phyloP scores from a whole-genome alignment of 1,140 invertebrate genomes.

The Diorhabda sublineata region DNA sequence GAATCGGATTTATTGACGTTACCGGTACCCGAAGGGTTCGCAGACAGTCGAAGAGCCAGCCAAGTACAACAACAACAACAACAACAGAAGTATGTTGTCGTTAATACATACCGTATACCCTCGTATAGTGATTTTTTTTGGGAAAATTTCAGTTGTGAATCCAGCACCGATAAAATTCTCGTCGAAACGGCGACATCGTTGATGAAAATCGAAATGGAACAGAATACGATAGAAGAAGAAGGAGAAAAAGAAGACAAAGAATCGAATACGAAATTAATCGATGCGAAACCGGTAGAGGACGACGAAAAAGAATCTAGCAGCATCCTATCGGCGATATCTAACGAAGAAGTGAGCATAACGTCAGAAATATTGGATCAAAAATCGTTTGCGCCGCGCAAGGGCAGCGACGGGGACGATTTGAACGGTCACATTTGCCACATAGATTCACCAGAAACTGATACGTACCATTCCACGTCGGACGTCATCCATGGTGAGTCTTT shows the following conservation, averaged over 20 bases:
- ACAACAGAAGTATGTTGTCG: not conserved
- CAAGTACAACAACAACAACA: conserved; percentile 33
- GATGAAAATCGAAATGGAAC: conserved; percentile 33
- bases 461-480: conserved; percentile 58
- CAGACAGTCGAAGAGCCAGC: conserved; percentile 60
- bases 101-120: not conserved
- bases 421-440: conserved; percentile 67
- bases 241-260: conserved; percentile 26
- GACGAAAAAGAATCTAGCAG: conserved; percentile 51
- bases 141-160: conserved; percentile 11
- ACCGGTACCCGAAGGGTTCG: conserved; percentile 72
- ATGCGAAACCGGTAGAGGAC: conserved; percentile 23
- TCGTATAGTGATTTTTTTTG: not conserved
- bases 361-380: conserved; percentile 60
- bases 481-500: conserved; percentile 67
- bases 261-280: conserved; percentile 22
- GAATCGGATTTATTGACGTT: conserved; percentile 45
- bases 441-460: conserved; percentile 76
- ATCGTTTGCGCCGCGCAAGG: conserved; percentile 46
- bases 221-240: conserved; percentile 30
- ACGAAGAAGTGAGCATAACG: conserved; percentile 63
- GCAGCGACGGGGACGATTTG: conserved; percentile 50
- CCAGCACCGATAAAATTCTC: conserved; percentile 36
- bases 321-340: conserved; percentile 62
- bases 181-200: conserved; percentile 36